Evolutionary conservation across 2,797 vertebrate genomes (phyloP).

Genomic region (Sebastes vulpes): DNA sequence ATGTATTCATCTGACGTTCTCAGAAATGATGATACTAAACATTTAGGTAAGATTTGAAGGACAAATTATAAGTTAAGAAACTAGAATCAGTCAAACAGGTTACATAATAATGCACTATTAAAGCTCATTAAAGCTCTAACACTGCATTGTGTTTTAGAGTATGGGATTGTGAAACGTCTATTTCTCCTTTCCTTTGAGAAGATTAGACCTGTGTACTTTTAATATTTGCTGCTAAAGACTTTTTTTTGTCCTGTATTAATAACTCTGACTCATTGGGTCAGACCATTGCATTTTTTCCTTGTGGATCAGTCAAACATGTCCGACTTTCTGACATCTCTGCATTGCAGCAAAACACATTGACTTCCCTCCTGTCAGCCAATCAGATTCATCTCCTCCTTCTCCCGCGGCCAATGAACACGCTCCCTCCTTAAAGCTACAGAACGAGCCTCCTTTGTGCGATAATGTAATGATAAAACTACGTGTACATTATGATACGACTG

Average conservation of each 20-base stretch:
- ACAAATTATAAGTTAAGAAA: neutral
- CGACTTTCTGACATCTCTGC: neutral
- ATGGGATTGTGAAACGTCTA: neutral
- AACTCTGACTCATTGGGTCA: neutral
- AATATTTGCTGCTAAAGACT: neutral
- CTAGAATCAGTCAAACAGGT: neutral
- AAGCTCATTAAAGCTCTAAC: neutral
- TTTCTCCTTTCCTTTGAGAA: neutral
- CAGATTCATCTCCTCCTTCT: slow-evolving; percentile 31
- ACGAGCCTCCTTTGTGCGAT: slow-evolving; percentile 46
- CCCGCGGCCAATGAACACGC: slow-evolving; percentile 16
- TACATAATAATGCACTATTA: neutral
- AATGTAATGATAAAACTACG: slow-evolving; percentile 61
- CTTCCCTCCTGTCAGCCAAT: slow-evolving; percentile 9
- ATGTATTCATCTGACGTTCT: neutral
- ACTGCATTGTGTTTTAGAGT: neutral
- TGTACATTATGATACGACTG: slow-evolving; percentile 81
- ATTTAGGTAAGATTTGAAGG: neutral
- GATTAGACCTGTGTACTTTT: neutral
- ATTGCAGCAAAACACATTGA: neutral
- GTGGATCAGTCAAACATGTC: neutral
- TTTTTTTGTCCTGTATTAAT: neutral
- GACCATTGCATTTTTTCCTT: neutral
- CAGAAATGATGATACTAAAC: neutral
- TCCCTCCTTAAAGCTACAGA: slow-evolving; percentile 36